These are phyloP conservation scores for Apis florea DNA, from an alignment of 1,140 invertebrate species.

Conservation along the genomic window DNA sequence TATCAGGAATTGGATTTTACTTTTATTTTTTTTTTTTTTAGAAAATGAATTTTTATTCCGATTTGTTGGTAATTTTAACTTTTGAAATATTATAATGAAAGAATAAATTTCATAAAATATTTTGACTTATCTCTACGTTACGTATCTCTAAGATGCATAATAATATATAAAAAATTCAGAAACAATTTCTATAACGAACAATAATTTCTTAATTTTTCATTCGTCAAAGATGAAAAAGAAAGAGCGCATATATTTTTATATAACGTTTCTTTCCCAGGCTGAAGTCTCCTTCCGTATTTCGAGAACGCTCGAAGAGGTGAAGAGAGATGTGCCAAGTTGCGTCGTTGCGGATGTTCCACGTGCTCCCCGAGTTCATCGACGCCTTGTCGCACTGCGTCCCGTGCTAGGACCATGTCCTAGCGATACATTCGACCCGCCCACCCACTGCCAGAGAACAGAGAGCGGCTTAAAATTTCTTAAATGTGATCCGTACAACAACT, in stretches of 20 bases:
- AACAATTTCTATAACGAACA: too few species aligned
- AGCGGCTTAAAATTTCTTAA: not conserved
- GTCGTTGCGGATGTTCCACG: conserved; percentile 41
- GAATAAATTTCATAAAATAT: too few species aligned
- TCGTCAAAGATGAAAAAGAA: not conserved
- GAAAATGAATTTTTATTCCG: too few species aligned
- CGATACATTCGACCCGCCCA: conserved; percentile 1
- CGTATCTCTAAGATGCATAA: too few species aligned
- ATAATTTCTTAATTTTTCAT: too few species aligned
- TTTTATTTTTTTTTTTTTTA: too few species aligned
- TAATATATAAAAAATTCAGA: too few species aligned
- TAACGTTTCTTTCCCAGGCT: conserved; percentile 57
- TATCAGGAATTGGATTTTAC: too few species aligned
- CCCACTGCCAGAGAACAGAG: conserved; percentile 51
- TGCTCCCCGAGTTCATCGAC: conserved; percentile 2
- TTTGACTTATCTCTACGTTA: too few species aligned
- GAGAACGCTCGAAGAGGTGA: conserved; percentile 17
- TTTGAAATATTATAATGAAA: too few species aligned
- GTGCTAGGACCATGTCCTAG: conserved; percentile 38
- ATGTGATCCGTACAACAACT: not conserved
- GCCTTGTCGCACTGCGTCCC: conserved; percentile 38
- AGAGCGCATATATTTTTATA: too few species aligned
- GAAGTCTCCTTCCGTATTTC: conserved; percentile 17
- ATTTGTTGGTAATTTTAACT: too few species aligned
- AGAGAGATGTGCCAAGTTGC: conserved; percentile 52